Conservation (phyloP, 2,113 vertebrate species). For the Cervus canadensis region DNA sequence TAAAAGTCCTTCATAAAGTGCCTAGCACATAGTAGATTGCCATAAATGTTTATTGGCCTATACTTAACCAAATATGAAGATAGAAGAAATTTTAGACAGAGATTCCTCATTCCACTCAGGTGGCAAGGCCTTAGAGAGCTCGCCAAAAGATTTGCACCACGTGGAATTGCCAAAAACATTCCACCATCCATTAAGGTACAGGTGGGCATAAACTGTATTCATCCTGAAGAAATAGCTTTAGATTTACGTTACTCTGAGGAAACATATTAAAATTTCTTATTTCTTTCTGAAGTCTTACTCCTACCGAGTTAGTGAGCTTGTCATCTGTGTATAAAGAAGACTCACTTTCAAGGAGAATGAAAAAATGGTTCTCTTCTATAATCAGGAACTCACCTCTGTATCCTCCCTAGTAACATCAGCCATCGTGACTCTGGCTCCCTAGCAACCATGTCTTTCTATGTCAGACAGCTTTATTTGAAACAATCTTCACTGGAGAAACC, state of each 20-base stretch:
- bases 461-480: conserved; percentile 75
- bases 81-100: background rate
- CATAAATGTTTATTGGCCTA: background rate
- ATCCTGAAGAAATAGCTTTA: conserved; percentile 49
- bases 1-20: background rate
- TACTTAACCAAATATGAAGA: background rate
- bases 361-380: conserved; percentile 79
- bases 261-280: conserved; percentile 65
- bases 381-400: conserved; percentile 75
- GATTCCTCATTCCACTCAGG: background rate
- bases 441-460: conserved; percentile 78
- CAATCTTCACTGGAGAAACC: conserved; percentile 37
- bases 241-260: conserved; percentile 38
- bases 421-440: conserved; percentile 77
- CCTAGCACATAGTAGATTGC: background rate
- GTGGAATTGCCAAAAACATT: background rate
- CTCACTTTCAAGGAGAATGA: conserved; percentile 75
- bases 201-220: background rate
- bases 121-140: background rate
- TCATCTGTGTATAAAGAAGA: conserved; percentile 62
- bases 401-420: conserved; percentile 72
- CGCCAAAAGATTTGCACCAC: conserved; percentile 34
- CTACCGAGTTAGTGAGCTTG: conserved; percentile 72
- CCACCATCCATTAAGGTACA: conserved; percentile 31
- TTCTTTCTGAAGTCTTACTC: conserved; percentile 67